phyloP scores from a whole-genome alignment of 2,888 invertebrate species.

The Cryptophagus acutangulus region DNA sequence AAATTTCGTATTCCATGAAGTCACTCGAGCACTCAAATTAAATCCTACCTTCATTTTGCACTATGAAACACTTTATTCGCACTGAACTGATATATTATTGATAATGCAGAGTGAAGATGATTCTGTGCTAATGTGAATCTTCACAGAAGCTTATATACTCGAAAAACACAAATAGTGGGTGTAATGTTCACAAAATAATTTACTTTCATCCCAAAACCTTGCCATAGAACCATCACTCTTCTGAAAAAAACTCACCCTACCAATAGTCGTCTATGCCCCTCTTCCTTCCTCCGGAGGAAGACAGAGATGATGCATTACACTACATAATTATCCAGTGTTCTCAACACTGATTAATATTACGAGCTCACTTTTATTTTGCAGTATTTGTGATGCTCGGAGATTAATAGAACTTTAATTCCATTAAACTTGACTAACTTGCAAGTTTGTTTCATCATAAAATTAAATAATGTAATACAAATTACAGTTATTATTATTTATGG shows the following conservation, averaged over 20 bases:
- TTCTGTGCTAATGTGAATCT: constrained; percentile 32
- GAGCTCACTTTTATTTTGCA: too few species aligned
- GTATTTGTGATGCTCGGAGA: too few species aligned
- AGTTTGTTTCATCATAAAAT: too few species aligned
- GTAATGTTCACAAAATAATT: constrained; percentile 37
- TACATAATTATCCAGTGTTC: too few species aligned
- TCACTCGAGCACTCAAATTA: constrained; percentile 1
- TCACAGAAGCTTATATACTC: constrained; percentile 39
- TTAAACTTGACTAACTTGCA: too few species aligned
- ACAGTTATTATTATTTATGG: too few species aligned
- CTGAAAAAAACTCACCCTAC: constrained; percentile 31
- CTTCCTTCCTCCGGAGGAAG: too few species aligned
- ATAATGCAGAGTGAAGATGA: constrained; percentile 23
- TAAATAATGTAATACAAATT: too few species aligned
- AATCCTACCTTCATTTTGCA: constrained; percentile 27
- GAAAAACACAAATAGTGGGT: constrained; percentile 38
- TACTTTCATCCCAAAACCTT: constrained; percentile 44
- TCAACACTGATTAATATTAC: too few species aligned
- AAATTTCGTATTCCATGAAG: not conserved
- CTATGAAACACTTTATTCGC: constrained; percentile 1
- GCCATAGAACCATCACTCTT: constrained; percentile 33
- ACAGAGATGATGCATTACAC: too few species aligned
- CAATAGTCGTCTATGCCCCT: too few species aligned
- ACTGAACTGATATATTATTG: not conserved
- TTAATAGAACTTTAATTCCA: too few species aligned